Base-by-base conservation (phyloP, 2,888 invertebrate species). In the Lochmaea crataegi region DNA sequence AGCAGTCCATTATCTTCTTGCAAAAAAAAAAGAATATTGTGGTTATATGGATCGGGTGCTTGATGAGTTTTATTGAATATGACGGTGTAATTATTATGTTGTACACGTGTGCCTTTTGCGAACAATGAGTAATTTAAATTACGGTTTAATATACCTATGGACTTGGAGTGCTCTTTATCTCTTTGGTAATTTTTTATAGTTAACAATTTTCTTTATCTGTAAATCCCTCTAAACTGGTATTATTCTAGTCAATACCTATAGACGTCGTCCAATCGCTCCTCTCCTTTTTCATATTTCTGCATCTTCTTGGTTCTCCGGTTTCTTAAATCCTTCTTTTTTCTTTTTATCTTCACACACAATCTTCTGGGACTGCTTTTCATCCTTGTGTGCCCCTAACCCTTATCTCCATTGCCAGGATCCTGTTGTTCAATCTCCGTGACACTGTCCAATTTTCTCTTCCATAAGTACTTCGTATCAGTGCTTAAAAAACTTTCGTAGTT, bases 51-150 rank as follows among this genome's bases (percentile, higher is more conserved):
- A 12, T 41, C n/a, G 41, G 61, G 16, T 26, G 42, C 61, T 41
- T 18, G 61, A 42, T 38, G 38, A 42, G 61, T 63, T n/a, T n/a
- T 63, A 63, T 63, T 63, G 61, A 63, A 63, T 63, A 38, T 63
- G 61, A 63, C 26, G 61, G 61, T 63, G 61, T 63, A 63, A 63
- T 63, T 63, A 63, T 11, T 42, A 53, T 42, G 61, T 60, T 32
- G 18, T 41, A 63, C 61, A 42, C 42, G 61, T 42, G 41, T 63
- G 12, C 42, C 18, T 38, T 18, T 10, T 3, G 45, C 32, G 58
- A 63, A 63, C 61, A 63, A 63, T 63, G 16, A 38, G 41, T 42
- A 41, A 42, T 63, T 63, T 63, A 42, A 38, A 63, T 63, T 63
- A 63, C 18, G 18, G 53, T 53, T 16, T 16, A 53, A 53, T 53